phyloP scores from a whole-genome alignment of 2,797 vertebrate genomes.

The Orientallactaga sibirica region DNA sequence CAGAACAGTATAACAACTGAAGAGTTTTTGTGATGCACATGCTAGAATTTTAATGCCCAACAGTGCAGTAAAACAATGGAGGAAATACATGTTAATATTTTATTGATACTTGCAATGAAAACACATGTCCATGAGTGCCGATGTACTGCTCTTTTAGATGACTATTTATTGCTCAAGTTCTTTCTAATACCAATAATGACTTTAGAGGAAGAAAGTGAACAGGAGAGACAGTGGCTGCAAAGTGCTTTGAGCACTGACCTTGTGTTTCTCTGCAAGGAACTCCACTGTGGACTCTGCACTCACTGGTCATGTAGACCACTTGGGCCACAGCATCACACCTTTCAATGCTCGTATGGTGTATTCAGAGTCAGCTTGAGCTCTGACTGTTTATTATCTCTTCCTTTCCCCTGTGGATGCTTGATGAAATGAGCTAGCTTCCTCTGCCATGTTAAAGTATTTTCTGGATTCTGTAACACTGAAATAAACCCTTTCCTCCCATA shows the following conservation, averaged over 20 bases:
- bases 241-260: not conserved
- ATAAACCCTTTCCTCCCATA: too few relatives aligned
- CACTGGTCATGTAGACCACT: not conserved
- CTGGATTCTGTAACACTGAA: too few relatives aligned
- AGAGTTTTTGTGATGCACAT: constrained; percentile 38
- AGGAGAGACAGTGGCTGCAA: not conserved
- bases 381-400: too few relatives aligned
- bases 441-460: too few relatives aligned
- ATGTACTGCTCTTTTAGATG: constrained; percentile 23
- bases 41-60: constrained; percentile 3
- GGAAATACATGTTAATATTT: constrained; percentile 36
- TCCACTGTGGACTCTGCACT: not conserved
- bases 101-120: constrained; percentile 71
- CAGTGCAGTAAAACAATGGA: not conserved
- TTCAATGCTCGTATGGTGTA: not conserved
- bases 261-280: not conserved
- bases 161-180: not conserved
- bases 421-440: too few relatives aligned
- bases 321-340: not conserved
- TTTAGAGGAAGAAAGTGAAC: constrained; percentile 12
- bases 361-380: too few relatives aligned
- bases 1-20: constrained; percentile 41
- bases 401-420: too few relatives aligned
- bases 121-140: not conserved
- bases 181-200: not conserved